Base-by-base conservation (phyloP, 1,140 invertebrate species). In the Sycophaga agraensis region DNA sequence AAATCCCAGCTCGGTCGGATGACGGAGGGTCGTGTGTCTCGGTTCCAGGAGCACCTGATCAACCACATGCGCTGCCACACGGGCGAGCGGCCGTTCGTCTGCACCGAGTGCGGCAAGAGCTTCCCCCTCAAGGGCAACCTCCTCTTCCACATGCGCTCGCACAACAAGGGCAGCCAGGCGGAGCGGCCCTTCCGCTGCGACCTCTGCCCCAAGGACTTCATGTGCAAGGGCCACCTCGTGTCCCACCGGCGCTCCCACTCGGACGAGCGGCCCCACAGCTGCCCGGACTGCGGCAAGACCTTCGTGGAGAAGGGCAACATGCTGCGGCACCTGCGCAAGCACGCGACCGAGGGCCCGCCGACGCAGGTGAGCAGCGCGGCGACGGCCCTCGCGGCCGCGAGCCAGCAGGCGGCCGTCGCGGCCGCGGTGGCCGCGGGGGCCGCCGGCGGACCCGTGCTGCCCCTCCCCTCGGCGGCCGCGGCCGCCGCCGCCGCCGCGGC, bases 181-280 rank as follows among this genome's bases (percentile, higher is more conserved):
- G 92, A 96, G 72, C 82, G 96, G 58, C 94, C 95, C 0, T 98
- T 94, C 80, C 85, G 91, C 24, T 99, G 97, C 77, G 96, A 98
- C 69, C 85, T 98, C 43, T 99, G 97, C 73, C 91, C 92, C 24
- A 99, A 99, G 79, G 92, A 96, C 68, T 99, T 99, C 82, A 90
- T 97, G 79, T 91, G 95, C 75, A 97, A 98, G 83, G 94, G 95
- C 39, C 94, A 97, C 81, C 84, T 98, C 57, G 89, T 92, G 54
- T 89, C 91, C 1, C 95, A 97, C 75, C 84, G 93, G 67, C 86
- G 93, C 55, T 94, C 92, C 22, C 95, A 97, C 76, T 91, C 90
- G 16, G 92, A 91, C 39, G 92, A 94, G 72, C 82, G 89, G 63
- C 91, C 91, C 1, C 91, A 91, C 74, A 85, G 85, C 24, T 92